phyloP scores from a whole-genome alignment of 2,888 invertebrate species.

The Perdita meconis region DNA sequence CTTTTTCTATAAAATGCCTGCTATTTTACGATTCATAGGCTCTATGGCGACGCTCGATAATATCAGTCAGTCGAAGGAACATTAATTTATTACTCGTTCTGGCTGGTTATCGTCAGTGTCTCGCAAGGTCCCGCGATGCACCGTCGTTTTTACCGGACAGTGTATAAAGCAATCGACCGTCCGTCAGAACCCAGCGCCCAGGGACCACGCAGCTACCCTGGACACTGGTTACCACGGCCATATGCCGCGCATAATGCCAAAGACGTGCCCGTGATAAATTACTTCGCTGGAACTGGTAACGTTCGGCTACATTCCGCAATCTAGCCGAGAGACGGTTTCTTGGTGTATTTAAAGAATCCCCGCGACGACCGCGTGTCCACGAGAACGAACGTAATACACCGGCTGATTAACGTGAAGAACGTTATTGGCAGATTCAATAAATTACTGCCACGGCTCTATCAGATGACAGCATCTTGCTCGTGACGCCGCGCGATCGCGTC shows the following conservation, averaged over 20 bases:
- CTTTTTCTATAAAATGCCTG: too few relatives aligned
- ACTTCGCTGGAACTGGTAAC: conserved; percentile 47
- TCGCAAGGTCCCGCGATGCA: conserved; percentile 31
- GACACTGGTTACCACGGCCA: conserved; percentile 32
- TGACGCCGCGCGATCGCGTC: not conserved
- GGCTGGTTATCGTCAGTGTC: not conserved
- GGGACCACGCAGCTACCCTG: conserved; percentile 53
- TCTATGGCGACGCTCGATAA: conserved; percentile 18
- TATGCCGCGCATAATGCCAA: conserved; percentile 62
- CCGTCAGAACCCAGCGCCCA: conserved; percentile 67
- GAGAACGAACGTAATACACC: conserved; percentile 32
- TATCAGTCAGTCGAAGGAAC: conserved; percentile 10
- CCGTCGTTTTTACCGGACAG: conserved; percentile 50
- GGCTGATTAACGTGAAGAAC: conserved; percentile 39
- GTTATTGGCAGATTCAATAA: conserved; percentile 52
- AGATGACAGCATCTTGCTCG: conserved; percentile 17
- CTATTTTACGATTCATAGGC: too few relatives aligned
- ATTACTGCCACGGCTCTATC: conserved; percentile 40
- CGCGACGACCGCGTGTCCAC: conserved; percentile 27
- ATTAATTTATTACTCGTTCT: conserved; percentile 29
- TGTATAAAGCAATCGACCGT: conserved; percentile 68
- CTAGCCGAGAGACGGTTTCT: conserved; percentile 31
- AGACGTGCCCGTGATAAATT: conserved; percentile 69
- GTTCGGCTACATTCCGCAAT: conserved; percentile 38
- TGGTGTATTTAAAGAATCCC: conserved; percentile 46